Base-by-base conservation (phyloP, 2,113 vertebrate genomes). In the Nycticryphes semicollaris region DNA sequence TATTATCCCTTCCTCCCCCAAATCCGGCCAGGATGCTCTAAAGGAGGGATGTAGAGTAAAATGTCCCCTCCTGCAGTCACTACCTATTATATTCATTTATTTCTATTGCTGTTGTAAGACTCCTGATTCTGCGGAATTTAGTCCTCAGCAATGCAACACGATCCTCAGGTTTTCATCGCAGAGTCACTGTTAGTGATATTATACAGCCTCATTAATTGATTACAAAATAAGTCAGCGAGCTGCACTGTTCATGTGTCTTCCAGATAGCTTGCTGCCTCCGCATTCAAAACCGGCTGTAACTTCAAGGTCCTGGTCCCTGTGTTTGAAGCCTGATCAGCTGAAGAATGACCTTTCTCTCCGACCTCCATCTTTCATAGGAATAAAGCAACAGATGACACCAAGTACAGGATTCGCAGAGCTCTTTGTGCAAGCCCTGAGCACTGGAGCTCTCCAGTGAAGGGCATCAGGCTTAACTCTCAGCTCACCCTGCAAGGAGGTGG, bases 321-420 rank as follows among this genome's bases (percentile, higher is more conserved):
- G 48, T 74, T 64, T 75, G 66, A 94, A 92, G 76, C 83, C 79
- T 4, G 68, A 72, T 59, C 84, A 81, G 35, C 70, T 37, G 50
- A 88, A 84, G 68, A 77, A 72, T 41, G 79, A 94, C 90, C 83
- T 87, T 96, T 95, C 51, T 84, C 31, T 73, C 43, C 6, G 12
- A 92, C 79, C 73, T 92, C 75, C 73, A 54, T 90, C 56, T 45
- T 93, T 78, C 94, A 82, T 60, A 78, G 80, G 88, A 93, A 93
- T 68, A 93, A 92, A 93, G 92, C 94, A 96, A 94, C 76, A 93
- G 94, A 92, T 87, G 90, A 96, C 62, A 93, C 83, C 85, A 84
- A 68, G 63, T 4, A 43, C 12, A 75, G 77, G 83, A 93, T 87
- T 86, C 94, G 28, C 27, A 50, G 81, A 87, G 83, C 45, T 92